Conservation (phyloP, 1,140 invertebrate genomes). For the Drosophila saltans region DNA sequence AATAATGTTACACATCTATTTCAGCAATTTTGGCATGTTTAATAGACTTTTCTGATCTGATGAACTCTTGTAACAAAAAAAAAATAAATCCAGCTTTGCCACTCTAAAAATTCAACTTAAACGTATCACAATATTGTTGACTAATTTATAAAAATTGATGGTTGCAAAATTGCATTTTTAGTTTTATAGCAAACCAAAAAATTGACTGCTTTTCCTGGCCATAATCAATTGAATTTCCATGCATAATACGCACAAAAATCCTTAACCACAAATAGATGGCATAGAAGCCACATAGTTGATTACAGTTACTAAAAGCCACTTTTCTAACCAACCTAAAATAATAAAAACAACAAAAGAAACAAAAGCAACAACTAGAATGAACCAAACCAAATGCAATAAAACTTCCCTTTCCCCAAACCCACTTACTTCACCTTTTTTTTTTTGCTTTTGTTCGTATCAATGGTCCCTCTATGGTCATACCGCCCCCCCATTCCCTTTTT, state of each 20-base stretch:
- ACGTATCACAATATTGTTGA: too few species aligned
- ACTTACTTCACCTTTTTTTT: background rate
- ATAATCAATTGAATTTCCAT: conserved; percentile 23
- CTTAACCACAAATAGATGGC: conserved; percentile 16
- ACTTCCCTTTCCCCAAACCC: background rate
- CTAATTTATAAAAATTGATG: too few species aligned
- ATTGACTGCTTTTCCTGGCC: conserved; percentile 11
- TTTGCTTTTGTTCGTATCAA: background rate
- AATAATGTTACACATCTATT: too few species aligned
- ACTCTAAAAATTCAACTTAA: too few species aligned
- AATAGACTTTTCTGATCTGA: too few species aligned
- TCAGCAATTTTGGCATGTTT: too few species aligned
- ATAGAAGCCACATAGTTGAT: conserved; percentile 23
- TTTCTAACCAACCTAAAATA: conserved; percentile 1
- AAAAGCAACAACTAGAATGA: background rate
- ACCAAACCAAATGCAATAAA: conserved; percentile 16
- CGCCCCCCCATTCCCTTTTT: background rate
- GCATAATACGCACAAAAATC: conserved; percentile 17
- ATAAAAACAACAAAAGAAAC: background rate
- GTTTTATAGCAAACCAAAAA: conserved; percentile 10
- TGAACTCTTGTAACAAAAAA: too few species aligned
- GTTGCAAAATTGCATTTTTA: background rate
- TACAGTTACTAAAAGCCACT: conserved; percentile 22
- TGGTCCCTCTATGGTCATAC: background rate
- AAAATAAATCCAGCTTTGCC: too few species aligned